Evolutionary conservation across 37 sponge, comb jelly and placozoan genomes (phyloP).

Genomic region (Ianthella basta): DNA sequence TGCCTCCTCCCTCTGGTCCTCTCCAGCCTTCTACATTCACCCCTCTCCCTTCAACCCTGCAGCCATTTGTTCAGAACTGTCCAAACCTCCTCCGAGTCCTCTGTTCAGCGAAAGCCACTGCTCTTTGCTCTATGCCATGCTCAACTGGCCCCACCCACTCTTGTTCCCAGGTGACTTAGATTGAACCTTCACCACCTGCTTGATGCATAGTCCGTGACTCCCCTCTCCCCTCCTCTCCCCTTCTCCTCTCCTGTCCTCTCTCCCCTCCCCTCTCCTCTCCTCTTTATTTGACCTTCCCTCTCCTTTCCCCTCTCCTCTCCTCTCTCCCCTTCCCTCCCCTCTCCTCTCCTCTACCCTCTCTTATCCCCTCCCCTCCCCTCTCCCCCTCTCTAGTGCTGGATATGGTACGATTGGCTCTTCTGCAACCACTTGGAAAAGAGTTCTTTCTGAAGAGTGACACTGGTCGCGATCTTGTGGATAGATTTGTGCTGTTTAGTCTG

Average conservation of each 20-base stretch:
- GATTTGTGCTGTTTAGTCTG: not conserved
- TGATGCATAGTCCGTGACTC: not conserved
- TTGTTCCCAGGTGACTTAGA: conserved; percentile 60
- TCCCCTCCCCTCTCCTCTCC: not conserved
- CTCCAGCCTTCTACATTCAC: not conserved
- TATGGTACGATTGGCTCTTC: conserved; percentile 15
- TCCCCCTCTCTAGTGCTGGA: conserved; percentile 20
- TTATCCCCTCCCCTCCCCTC: too few relatives aligned
- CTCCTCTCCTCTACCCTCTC: not conserved
- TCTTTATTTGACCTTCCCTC: not conserved
- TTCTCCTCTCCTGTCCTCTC: not conserved
- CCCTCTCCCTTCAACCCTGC: not conserved
- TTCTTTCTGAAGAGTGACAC: not conserved
- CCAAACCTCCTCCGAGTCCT: conserved; percentile 18
- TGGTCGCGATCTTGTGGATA: conserved; percentile 1
- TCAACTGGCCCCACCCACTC: conserved; percentile 3
- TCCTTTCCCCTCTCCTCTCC: not conserved
- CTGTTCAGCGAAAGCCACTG: not conserved
- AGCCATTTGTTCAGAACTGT: conserved; percentile 6
- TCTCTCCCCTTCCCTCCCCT: not conserved
- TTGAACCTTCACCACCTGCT: not conserved
- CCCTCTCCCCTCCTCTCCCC: not conserved
- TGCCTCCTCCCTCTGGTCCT: not conserved
- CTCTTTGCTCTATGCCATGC: not conserved
- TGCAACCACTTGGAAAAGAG: conserved; percentile 1